These are phyloP conservation scores for Sipha flava DNA, from an alignment of 1,140 invertebrate genomes.

Conservation along the genomic window DNA sequence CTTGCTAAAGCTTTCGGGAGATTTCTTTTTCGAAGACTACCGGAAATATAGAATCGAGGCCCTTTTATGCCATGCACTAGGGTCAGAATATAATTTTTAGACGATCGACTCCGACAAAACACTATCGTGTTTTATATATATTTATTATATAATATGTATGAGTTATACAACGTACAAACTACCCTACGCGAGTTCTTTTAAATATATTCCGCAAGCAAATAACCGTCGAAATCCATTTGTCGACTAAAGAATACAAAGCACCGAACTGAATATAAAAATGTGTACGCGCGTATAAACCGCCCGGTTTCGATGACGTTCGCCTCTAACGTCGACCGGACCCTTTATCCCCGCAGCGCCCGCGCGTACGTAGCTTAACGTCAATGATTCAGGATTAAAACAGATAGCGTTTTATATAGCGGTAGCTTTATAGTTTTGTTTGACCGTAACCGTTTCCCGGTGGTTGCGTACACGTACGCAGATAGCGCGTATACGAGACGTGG, in stretches of 20 bases:
- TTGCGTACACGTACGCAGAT: neutral
- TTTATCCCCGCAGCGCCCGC: neutral
- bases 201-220: no score
- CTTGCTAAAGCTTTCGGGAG: slow-evolving; percentile 10
- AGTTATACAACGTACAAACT: neutral
- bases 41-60: slow-evolving; percentile 1
- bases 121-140: neutral
- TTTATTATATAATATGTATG: neutral
- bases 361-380: neutral
- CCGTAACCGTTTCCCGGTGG: neutral
- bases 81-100: neutral
- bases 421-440: neutral
- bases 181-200: neutral
- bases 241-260: neutral
- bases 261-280: neutral
- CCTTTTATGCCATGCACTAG: neutral
- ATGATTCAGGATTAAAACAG: neutral
- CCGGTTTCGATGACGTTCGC: neutral
- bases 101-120: neutral
- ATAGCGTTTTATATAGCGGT: neutral
- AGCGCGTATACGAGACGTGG: neutral
- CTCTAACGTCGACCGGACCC: neutral
- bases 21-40: slow-evolving; percentile 17
- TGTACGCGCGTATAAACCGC: no score
- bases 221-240: no score